phyloP scores from a whole-genome alignment of 2,888 invertebrate species.

The Papilio elwesi region DNA sequence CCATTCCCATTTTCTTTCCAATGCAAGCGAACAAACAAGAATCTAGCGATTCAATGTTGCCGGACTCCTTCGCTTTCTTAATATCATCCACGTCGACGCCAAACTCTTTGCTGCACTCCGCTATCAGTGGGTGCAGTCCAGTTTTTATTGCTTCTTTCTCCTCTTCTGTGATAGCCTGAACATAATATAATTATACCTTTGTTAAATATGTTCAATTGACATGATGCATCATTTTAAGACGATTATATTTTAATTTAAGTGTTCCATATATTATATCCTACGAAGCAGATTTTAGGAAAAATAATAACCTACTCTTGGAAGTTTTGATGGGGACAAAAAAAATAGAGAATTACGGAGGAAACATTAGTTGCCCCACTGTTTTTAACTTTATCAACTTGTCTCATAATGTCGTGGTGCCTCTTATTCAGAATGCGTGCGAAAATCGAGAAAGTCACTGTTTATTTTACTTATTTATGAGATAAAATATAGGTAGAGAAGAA shows the following conservation, averaged over 20 bases:
- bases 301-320: no score
- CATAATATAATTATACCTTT: not conserved
- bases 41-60: constrained; percentile 45
- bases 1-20: constrained; percentile 55
- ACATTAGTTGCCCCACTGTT: no score
- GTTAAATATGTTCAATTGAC: not conserved
- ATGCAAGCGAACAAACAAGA: constrained; percentile 55
- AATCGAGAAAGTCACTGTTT: no score
- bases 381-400: no score
- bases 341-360: no score
- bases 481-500: no score
- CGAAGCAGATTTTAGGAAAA: no score
- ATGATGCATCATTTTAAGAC: not conserved
- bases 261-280: not conserved
- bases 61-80: constrained; percentile 47
- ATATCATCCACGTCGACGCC: constrained; percentile 48
- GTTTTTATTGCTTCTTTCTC: constrained; percentile 41
- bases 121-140: constrained; percentile 45
- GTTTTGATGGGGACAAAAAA: no score
- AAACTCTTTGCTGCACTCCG: constrained; percentile 51
- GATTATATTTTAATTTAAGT: not conserved
- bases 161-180: constrained; percentile 43
- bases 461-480: no score
- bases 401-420: no score
- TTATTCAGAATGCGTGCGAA: no score